Evolutionary conservation across 1,140 invertebrate genomes (phyloP).

Genomic region (Brachionus paranguensis): DNA sequence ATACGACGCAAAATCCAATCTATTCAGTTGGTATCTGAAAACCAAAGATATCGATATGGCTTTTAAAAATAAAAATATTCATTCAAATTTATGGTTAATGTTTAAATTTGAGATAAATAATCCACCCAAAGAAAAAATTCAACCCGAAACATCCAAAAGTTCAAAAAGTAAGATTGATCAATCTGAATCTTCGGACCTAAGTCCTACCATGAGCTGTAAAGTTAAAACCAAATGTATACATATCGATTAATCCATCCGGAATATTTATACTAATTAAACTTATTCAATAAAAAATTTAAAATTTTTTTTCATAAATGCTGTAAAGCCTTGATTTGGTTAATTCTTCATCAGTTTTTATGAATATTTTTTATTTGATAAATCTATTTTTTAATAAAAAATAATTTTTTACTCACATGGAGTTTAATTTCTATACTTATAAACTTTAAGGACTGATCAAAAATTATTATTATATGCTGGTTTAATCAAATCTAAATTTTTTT

Average conservation of each 20-base stretch:
- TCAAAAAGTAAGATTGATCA: not conserved
- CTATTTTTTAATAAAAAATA: not conserved
- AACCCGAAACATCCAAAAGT: not conserved
- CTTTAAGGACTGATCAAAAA: too few species aligned
- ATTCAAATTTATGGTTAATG: not conserved
- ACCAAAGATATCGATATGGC: constrained; percentile 9
- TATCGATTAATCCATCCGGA: not conserved
- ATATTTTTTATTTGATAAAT: not conserved
- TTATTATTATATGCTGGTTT: too few species aligned
- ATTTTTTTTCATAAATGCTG: not conserved
- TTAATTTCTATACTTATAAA: too few species aligned
- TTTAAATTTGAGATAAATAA: not conserved
- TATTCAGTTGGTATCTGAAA: not conserved
- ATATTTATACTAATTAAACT: not conserved
- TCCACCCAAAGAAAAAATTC: not conserved
- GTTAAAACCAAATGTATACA: too few species aligned
- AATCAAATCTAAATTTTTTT: too few species aligned
- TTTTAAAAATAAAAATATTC: constrained; percentile 30
- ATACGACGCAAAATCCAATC: not conserved
- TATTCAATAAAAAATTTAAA: not conserved
- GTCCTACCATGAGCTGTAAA: not conserved
- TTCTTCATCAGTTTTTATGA: not conserved
- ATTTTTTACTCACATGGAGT: not conserved
- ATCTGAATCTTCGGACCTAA: not conserved
- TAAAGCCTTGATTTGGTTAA: not conserved